Percentiles rank a stretch among this genome's conserved stretches.
These are phyloP conservation scores for Brachionus sp. DNA, from an alignment of 1,140 invertebrate species.

Conservation along the genomic window DNA sequence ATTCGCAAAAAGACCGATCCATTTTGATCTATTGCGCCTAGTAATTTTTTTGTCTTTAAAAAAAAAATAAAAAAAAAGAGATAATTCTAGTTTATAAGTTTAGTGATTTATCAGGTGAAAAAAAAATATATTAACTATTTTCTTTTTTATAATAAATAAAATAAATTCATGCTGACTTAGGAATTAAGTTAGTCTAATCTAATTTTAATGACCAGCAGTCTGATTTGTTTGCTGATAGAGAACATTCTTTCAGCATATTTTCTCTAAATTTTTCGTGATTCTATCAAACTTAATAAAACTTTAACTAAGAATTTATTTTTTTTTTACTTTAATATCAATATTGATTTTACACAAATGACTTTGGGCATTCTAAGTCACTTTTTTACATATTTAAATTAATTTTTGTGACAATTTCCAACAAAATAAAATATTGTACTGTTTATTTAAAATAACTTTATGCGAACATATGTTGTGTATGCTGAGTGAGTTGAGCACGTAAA, in stretches of 20 bases:
- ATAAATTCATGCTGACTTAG: not conserved
- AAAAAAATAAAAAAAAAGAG: not conserved
- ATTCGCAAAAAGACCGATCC: not conserved
- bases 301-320: not conserved
- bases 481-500: not conserved
- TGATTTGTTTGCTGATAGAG: slow-evolving; percentile 1
- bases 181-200: not conserved
- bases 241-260: not conserved
- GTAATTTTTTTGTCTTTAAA: not conserved
- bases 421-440: not conserved
- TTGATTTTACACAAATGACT: not conserved
- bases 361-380: not conserved
- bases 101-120: not conserved
- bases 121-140: not conserved
- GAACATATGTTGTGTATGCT: not conserved
- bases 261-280: not conserved
- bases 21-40: not conserved
- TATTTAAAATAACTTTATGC: not conserved
- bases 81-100: not conserved
- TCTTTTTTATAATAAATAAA: not conserved
- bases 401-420: not conserved
- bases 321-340: not conserved
- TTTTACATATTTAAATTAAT: not conserved
- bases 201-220: not conserved
- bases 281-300: not conserved